These are phyloP conservation scores for Drosophila mojavensis DNA, from an alignment of 1,140 invertebrate species.

Conservation along the genomic window DNA sequence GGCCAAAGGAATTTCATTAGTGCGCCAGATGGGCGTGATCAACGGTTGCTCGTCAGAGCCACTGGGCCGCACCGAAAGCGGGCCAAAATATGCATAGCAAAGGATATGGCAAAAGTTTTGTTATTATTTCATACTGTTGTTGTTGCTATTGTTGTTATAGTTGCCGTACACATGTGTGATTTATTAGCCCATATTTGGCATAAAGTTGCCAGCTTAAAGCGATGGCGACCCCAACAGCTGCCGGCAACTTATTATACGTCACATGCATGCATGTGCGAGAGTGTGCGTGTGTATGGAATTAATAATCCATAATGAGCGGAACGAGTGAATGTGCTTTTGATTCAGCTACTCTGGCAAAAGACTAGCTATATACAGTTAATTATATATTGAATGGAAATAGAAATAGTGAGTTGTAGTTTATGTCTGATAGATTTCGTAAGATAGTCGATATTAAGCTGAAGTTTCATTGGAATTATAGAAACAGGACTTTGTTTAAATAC, in stretches of 20 bases:
- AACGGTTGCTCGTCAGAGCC: conserved; percentile 17
- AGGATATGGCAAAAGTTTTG: conserved; percentile 42
- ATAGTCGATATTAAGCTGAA: too few relatives aligned
- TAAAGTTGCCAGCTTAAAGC: conserved; percentile 59
- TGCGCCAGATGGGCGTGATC: conserved; percentile 49
- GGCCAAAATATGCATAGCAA: conserved; percentile 5
- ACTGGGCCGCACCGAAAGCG: not conserved
- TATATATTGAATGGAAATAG: not conserved
- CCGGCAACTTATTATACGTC: conserved; percentile 25
- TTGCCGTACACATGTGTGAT: conserved; percentile 43
- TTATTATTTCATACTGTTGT: conserved; percentile 12
- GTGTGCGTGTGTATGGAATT: conserved; percentile 41
- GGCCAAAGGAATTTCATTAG: conserved; percentile 48
- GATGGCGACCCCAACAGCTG: conserved; percentile 44
- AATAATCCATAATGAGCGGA: conserved; percentile 67
- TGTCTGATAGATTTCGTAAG: too few relatives aligned
- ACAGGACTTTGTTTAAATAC: too few relatives aligned
- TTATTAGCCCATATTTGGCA: conserved; percentile 60
- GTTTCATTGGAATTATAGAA: too few relatives aligned
- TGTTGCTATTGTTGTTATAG: conserved; percentile 20
- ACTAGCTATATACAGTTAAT: too few relatives aligned
- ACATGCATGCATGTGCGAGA: conserved; percentile 7
- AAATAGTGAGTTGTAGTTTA: too few relatives aligned
- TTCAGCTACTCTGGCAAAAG: conserved; percentile 35
- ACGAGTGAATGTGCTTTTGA: conserved; percentile 45